Percentiles rank a stretch among this genome's conserved stretches.
These are phyloP conservation scores for Tetramorium alpestre DNA, from an alignment of 1,140 invertebrate species.

Conservation along the genomic window DNA sequence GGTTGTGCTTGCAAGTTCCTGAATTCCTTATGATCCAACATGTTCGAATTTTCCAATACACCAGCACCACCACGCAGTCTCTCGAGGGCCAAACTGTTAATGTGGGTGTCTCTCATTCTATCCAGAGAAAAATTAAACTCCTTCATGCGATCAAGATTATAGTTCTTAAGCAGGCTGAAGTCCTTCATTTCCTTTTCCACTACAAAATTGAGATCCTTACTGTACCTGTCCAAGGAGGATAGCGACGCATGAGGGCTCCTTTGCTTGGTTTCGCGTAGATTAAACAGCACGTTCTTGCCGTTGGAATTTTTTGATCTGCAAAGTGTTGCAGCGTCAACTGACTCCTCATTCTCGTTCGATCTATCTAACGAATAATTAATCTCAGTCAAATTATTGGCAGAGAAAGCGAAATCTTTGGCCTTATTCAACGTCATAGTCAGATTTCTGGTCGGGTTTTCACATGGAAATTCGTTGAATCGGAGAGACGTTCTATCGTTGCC, in stretches of 20 bases:
- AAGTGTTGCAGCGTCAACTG: slow-evolving; percentile 47
- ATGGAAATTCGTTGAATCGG: slow-evolving; percentile 70
- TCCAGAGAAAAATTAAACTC: slow-evolving; percentile 75
- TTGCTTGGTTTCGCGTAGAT: slow-evolving; percentile 71
- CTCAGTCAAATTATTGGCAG: slow-evolving; percentile 52
- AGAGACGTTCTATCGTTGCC: slow-evolving; percentile 36
- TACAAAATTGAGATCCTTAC: slow-evolving; percentile 68
- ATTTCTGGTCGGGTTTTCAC: slow-evolving; percentile 54
- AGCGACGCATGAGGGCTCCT: slow-evolving; percentile 70
- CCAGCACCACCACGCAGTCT: slow-evolving; percentile 67
- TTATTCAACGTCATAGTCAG: slow-evolving; percentile 74
- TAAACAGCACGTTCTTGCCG: slow-evolving; percentile 74
- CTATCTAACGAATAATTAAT: slow-evolving; percentile 71
- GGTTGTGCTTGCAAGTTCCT: slow-evolving; percentile 79
- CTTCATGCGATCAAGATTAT: slow-evolving; percentile 76
- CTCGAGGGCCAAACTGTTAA: slow-evolving; percentile 69
- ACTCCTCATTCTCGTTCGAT: slow-evolving; percentile 70
- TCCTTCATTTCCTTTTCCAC: slow-evolving; percentile 75
- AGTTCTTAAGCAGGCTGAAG: slow-evolving; percentile 75
- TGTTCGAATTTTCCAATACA: slow-evolving; percentile 72
- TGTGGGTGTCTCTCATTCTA: slow-evolving; percentile 73
- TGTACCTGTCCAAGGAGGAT: slow-evolving; percentile 60
- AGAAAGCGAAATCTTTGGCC: slow-evolving; percentile 71
- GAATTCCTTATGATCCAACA: slow-evolving; percentile 76
- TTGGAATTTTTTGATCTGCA: slow-evolving; percentile 71